Conservation (phyloP, 2,888 invertebrate species). For the Cremastobaeus sp. region DNA sequence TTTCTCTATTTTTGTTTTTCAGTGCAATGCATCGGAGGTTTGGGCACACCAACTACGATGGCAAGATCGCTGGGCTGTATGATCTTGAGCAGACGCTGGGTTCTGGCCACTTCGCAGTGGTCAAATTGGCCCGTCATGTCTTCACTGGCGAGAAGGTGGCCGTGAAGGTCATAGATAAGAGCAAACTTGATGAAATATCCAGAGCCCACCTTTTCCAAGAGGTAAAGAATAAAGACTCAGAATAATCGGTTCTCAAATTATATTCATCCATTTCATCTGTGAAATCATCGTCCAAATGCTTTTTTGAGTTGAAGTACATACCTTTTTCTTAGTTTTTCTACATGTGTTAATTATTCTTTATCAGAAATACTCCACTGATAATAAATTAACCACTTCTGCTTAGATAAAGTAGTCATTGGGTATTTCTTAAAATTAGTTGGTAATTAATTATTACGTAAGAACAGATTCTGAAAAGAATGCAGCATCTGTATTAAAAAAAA, state of each 20-base stretch:
- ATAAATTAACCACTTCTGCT: no score
- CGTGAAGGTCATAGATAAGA: slow-evolving; percentile 99
- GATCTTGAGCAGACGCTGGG: slow-evolving; percentile 98
- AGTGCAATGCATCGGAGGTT: slow-evolving; percentile 63
- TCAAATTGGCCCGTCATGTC: slow-evolving; percentile 97
- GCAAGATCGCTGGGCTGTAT: slow-evolving; percentile 97
- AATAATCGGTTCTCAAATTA: slow-evolving; percentile 1
- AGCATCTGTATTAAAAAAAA: no score
- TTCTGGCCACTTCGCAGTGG: slow-evolving; percentile 98
- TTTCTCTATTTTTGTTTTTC: slow-evolving; percentile 12
- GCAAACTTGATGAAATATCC: slow-evolving; percentile 96
- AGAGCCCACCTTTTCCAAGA: slow-evolving; percentile 97
- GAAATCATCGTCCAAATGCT: no score
- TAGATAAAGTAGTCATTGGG: no score
- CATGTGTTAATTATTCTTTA: no score
- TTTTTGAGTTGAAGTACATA: no score
- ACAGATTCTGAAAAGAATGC: no score
- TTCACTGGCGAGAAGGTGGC: slow-evolving; percentile 99
- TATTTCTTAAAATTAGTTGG: no score
- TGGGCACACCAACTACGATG: slow-evolving; percentile 82
- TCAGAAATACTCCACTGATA: no score
- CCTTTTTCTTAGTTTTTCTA: no score
- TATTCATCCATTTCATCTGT: slow-evolving; percentile 1
- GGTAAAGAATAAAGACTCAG: no score
- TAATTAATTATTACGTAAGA: no score